Percentiles rank a stretch among this genome's conserved stretches.
Conservation (phyloP, 2,888 invertebrate species). For the Ophion ellenae region DNA sequence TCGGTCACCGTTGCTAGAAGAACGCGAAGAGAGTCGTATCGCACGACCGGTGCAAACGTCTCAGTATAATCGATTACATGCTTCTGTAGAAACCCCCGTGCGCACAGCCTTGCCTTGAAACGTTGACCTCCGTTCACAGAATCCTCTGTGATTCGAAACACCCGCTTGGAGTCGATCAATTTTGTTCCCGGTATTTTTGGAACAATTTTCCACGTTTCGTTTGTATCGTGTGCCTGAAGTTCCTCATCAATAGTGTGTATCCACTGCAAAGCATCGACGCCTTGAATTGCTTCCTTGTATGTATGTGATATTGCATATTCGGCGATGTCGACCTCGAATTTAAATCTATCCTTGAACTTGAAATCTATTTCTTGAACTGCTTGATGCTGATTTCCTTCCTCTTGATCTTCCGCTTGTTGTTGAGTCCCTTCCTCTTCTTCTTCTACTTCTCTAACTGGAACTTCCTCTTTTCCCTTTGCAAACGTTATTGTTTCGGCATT, state of each 20-base stretch:
- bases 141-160: conserved; percentile 17
- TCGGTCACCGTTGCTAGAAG: no score
- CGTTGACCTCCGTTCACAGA: conserved; percentile 54
- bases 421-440: neutral
- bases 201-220: conserved; percentile 41
- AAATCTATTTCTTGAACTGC: no score
- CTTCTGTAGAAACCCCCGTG: conserved; percentile 67
- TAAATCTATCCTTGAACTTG: neutral
- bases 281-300: neutral
- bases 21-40: conserved; percentile 66
- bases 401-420: neutral
- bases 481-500: no score
- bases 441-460: neutral
- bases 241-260: no score
- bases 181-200: conserved; percentile 7
- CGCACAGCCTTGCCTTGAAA: conserved; percentile 73
- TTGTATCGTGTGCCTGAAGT: conserved; percentile 9
- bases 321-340: neutral
- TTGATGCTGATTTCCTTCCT: neutral
- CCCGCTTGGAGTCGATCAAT: conserved; percentile 51
- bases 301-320: neutral
- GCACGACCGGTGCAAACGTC: conserved; percentile 43
- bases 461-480: neutral
- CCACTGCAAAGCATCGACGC: neutral
- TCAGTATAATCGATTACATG: conserved; percentile 69